phyloP scores from a whole-genome alignment of 1,140 invertebrate species.

The Neelides sp. region DNA sequence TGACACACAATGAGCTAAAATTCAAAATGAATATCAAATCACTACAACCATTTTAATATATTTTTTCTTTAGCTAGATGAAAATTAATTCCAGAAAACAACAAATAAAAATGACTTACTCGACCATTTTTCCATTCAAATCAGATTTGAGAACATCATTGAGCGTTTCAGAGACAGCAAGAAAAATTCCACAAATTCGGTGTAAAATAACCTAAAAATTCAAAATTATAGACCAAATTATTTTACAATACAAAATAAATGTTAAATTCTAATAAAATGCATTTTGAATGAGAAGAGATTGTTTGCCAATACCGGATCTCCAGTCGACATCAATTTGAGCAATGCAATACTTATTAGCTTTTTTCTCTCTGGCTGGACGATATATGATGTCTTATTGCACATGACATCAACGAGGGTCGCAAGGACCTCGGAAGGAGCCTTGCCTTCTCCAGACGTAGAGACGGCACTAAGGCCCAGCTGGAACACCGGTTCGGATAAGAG shows the following conservation, averaged over 20 bases:
- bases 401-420: slow-evolving; percentile 55
- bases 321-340: slow-evolving; percentile 60
- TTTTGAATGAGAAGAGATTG: not conserved
- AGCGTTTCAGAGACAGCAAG: slow-evolving; percentile 66
- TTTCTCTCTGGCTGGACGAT: slow-evolving; percentile 62
- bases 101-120: slow-evolving; percentile 49
- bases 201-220: slow-evolving; percentile 46
- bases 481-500: slow-evolving; percentile 59
- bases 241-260: not conserved
- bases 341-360: slow-evolving; percentile 67
- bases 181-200: slow-evolving; percentile 61
- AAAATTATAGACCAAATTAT: slow-evolving; percentile 21
- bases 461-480: slow-evolving; percentile 41
- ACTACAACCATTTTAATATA: slow-evolving; percentile 14
- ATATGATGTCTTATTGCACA: slow-evolving; percentile 64
- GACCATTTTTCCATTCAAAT: slow-evolving; percentile 50
- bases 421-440: slow-evolving; percentile 43
- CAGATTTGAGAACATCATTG: slow-evolving; percentile 66
- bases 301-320: slow-evolving; percentile 33
- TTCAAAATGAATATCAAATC: not conserved
- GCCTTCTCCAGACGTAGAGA: slow-evolving; percentile 20
- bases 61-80: slow-evolving; percentile 10
- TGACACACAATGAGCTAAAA: slow-evolving; percentile 40
- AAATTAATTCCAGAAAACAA: too few relatives aligned
- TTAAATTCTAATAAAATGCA: not conserved